Percentiles rank a stretch among this genome's conserved stretches.
phyloP scores from a whole-genome alignment of 1,140 invertebrate species.

The Heliothis subflexa region DNA sequence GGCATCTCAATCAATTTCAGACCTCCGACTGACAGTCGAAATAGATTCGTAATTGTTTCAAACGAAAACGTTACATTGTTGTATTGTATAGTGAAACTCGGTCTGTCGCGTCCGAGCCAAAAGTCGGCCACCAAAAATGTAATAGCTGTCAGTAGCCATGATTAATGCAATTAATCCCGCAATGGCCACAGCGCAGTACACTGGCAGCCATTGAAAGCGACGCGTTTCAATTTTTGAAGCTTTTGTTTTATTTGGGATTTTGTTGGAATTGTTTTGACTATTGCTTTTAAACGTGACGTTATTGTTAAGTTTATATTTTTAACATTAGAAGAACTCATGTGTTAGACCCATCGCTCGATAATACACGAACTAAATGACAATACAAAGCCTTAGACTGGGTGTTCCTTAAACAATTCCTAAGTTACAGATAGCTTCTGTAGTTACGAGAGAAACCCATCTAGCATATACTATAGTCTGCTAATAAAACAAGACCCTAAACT shows the following conservation, averaged over 20 bases:
- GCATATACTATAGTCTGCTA: too few species aligned
- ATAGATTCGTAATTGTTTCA: slow-evolving; percentile 56
- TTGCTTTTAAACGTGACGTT: too few species aligned
- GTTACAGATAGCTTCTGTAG: too few species aligned
- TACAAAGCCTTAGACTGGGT: too few species aligned
- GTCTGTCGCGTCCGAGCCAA: slow-evolving; percentile 70
- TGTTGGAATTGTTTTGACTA: neutral
- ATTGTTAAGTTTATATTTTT: too few species aligned
- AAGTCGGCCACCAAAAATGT: slow-evolving; percentile 86
- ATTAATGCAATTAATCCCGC: slow-evolving; percentile 86
- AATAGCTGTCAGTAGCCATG: slow-evolving; percentile 83
- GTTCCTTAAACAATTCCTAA: too few species aligned
- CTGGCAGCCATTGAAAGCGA: slow-evolving; percentile 54
- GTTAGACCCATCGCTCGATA: too few species aligned
- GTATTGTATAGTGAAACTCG: slow-evolving; percentile 75
- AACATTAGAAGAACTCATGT: too few species aligned
- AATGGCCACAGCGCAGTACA: slow-evolving; percentile 75
- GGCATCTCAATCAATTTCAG: slow-evolving; percentile 42
- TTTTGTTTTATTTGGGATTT: slow-evolving; percentile 24
- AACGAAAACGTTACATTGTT: slow-evolving; percentile 64
- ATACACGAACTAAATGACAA: too few species aligned
- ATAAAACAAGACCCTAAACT: too few species aligned
- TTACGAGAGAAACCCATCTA: too few species aligned
- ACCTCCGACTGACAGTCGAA: slow-evolving; percentile 46
- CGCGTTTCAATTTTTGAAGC: slow-evolving; percentile 39